Base-by-base conservation (phyloP, 1,140 invertebrate species). In the Brachionus plicatilis region DNA sequence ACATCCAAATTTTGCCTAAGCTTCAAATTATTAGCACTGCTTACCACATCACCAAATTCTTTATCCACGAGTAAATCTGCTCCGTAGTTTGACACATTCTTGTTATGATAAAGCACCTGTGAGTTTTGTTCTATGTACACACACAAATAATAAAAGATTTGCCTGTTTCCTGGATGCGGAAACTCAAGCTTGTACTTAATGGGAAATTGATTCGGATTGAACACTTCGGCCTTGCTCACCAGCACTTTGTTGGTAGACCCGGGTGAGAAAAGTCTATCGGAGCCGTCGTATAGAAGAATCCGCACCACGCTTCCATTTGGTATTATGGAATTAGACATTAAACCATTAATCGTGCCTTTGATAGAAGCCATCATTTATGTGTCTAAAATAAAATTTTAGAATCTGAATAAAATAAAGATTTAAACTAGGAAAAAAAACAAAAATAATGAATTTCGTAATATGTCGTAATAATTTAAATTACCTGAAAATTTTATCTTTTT, bases 21-120 rank as follows among this genome's bases (percentile, higher is more conserved):
- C 65, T 82, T 82, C 9, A 68, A 68, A 68, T 20, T 43, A 47
- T 47, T 68, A 24, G 1, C 41, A 68, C 20, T 45, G 20, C 24
- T 27, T 3, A 82, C 8, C 8, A 82, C n/a, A 47, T 82, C 79
- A 12, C 79, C 79, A 27, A 68, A 82, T 43, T 68, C 79, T 43
- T 65, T 41, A 11, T n/a, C 43, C 6, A 3, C 43, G 0, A 65
- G 29, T 7, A 72, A 41, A 17, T 72, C 17, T 72, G 20, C 20
- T 17, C 56, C 33, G 11, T 24, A 17, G 6, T 45, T 56, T 17
- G 20, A 82, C 29, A 82, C n/a, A 17, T 47, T 27, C 17, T 82
- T 82, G 41, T 82, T 82, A 45, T 60, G 37, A n/a, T 65, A 82
- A 6, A 82, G 12, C 20, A 82, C 43, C 1, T 82, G 29, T 7